Conservation (phyloP, 2,113 vertebrate genomes). For the Terrapene triunguis region DNA sequence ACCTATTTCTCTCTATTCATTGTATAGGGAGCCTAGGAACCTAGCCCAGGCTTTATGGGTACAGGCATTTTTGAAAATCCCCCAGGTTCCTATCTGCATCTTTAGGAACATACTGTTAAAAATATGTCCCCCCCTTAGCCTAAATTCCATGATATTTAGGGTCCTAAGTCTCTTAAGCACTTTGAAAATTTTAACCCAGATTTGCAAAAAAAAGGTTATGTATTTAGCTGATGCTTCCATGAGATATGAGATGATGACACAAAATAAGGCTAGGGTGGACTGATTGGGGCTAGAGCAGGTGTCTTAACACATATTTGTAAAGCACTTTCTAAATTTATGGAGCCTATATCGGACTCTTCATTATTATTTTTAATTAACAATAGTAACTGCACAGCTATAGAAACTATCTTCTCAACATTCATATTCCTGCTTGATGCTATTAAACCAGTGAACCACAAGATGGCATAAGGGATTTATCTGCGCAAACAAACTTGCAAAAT, state of each 20-base stretch:
- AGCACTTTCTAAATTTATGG: not conserved
- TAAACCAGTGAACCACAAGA: slow-evolving; percentile 54
- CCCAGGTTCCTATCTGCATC: not conserved
- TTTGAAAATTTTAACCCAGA: not conserved
- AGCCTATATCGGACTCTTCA: not conserved
- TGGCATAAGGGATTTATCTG: slow-evolving; percentile 40
- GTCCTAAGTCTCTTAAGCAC: not conserved
- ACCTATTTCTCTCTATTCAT: no score
- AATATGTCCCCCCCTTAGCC: no score
- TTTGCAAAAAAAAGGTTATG: not conserved
- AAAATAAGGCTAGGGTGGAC: not conserved
- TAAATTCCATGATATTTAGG: not conserved
- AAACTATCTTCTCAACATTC: not conserved
- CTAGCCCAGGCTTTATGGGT: not conserved
- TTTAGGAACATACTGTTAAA: not conserved
- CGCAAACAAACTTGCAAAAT: not conserved
- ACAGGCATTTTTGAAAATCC: not conserved
- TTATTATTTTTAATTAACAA: not conserved
- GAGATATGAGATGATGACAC: not conserved
- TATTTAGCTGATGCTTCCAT: not conserved
- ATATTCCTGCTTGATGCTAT: not conserved
- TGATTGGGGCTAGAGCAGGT: not conserved
- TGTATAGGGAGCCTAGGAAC: no score
- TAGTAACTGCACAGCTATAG: not conserved
- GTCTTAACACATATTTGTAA: not conserved